Conservation (phyloP, 2,888 invertebrate species). For the Lithophane semibrunnea region DNA sequence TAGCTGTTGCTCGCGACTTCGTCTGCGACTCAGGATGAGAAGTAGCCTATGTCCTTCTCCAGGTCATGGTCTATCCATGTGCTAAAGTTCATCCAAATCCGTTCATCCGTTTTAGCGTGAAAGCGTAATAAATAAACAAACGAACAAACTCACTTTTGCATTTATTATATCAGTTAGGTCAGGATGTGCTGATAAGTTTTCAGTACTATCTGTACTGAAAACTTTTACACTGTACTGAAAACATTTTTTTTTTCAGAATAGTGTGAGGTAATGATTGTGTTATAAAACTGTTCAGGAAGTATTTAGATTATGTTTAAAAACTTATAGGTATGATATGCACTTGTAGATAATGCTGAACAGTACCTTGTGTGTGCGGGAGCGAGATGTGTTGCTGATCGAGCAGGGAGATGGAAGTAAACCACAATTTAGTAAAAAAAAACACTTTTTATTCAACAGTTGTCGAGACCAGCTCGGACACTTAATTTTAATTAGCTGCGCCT, state of each 20-base stretch:
- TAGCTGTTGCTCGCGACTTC: too few relatives aligned
- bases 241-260: neutral
- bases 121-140: too few relatives aligned
- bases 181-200: neutral
- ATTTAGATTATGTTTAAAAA: neutral
- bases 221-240: too few relatives aligned
- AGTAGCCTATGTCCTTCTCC: too few relatives aligned
- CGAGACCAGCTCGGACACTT: conserved; percentile 63
- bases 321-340: neutral
- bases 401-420: conserved; percentile 38
- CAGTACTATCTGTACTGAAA: neutral
- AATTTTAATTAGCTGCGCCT: conserved; percentile 59
- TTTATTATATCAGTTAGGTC: too few relatives aligned
- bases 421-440: conserved; percentile 55
- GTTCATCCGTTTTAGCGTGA: too few relatives aligned
- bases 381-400: neutral
- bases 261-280: neutral
- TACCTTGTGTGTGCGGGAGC: neutral
- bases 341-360: neutral
- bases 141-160: too few relatives aligned
- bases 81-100: too few relatives aligned
- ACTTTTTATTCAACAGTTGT: conserved; percentile 55
- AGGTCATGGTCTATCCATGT: too few relatives aligned
- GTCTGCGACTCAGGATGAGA: too few relatives aligned
- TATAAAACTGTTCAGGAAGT: neutral